Evolutionary conservation across 2,113 vertebrate genomes (phyloP).

Genomic region (Himantopus leucocephalus): DNA sequence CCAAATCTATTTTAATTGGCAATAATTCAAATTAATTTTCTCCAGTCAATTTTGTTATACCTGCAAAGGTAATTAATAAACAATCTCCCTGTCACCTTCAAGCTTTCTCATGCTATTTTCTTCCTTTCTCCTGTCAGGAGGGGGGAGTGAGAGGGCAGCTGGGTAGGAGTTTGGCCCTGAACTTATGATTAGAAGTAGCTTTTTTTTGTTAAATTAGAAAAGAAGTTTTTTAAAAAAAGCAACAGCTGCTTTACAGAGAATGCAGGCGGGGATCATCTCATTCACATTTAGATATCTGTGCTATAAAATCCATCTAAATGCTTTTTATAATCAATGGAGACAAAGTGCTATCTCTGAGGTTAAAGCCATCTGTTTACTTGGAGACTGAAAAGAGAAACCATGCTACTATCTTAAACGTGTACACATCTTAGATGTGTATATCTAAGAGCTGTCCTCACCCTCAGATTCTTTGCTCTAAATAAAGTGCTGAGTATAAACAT

Average conservation of each 20-base stretch:
- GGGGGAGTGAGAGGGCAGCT: neutral
- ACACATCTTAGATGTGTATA: neutral
- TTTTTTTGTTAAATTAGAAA: neutral
- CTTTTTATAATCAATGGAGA: neutral
- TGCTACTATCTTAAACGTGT: neutral
- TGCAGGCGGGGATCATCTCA: neutral
- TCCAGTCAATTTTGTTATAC: neutral
- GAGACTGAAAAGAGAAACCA: neutral
- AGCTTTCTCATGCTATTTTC: neutral
- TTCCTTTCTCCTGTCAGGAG: neutral
- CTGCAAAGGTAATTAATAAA: neutral
- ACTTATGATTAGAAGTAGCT: neutral
- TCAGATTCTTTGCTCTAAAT: neutral
- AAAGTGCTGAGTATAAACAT: neutral
- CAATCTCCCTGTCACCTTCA: neutral
- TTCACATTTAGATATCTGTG: neutral
- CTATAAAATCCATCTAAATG: neutral
- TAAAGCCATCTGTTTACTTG: neutral
- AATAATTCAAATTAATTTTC: no score
- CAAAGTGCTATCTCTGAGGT: neutral
- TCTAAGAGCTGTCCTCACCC: neutral
- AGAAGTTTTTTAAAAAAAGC: neutral
- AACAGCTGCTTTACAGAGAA: neutral
- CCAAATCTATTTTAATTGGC: no score
- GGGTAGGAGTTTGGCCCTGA: neutral